These are phyloP conservation scores for Hemicordylus capensis DNA, from an alignment of 2,113 vertebrate genomes.

Conservation along the genomic window DNA sequence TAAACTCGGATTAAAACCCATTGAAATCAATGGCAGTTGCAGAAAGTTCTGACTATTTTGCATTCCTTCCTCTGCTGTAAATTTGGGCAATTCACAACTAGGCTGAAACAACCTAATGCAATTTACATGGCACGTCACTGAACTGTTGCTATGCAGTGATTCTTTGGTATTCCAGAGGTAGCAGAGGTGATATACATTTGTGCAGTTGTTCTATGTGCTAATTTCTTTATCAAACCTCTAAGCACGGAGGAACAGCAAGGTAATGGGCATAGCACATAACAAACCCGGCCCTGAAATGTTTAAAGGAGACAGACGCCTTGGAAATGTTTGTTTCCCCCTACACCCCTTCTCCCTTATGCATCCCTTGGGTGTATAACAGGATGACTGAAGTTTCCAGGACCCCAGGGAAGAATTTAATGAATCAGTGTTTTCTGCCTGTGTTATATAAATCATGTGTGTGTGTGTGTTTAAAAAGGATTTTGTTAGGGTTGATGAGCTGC, in stretches of 20 bases:
- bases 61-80: neutral
- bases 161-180: conserved; percentile 31
- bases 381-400: conserved; percentile 46
- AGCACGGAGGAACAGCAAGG: conserved; percentile 1
- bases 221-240: conserved; percentile 22
- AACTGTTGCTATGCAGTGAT: neutral
- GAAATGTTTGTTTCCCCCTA: neutral
- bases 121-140: neutral
- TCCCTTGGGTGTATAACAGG: conserved; percentile 5
- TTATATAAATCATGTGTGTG: conserved; percentile 32
- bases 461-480: conserved; percentile 1
- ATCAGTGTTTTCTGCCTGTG: conserved; percentile 49
- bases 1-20: neutral
- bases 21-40: neutral
- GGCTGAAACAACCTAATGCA: neutral
- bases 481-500: conserved; percentile 5
- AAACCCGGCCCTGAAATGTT: conserved; percentile 9
- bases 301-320: neutral
- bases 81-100: neutral
- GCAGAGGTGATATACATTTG: neutral
- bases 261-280: neutral
- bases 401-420: conserved; percentile 62
- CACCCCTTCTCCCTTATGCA: neutral
- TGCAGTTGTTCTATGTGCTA: neutral
- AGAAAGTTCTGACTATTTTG: rapidly evolving